phyloP scores from a whole-genome alignment of 2,113 vertebrate genomes.

The Zosterops pallidus region DNA sequence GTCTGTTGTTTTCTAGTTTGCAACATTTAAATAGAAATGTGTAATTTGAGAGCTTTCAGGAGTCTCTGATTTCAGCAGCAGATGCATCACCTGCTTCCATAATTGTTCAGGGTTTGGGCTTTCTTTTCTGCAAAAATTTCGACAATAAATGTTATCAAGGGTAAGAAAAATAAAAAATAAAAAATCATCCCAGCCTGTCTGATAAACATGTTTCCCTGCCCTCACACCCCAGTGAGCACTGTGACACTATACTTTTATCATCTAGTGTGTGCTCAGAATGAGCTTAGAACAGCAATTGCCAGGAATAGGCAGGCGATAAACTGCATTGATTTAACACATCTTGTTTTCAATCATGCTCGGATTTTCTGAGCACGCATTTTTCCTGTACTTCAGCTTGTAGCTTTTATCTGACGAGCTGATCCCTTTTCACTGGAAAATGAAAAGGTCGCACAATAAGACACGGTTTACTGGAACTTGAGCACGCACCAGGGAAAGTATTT shows the following conservation, averaged over 20 bases:
- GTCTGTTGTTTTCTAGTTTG: not conserved
- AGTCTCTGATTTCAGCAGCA: conserved; percentile 44
- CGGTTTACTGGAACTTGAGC: conserved; percentile 87
- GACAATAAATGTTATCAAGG: conserved; percentile 73
- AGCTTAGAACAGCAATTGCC: conserved; percentile 85
- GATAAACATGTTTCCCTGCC: conserved; percentile 81
- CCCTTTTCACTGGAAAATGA: conserved; percentile 86
- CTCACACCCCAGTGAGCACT: conserved; percentile 77
- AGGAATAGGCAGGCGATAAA: conserved; percentile 87
- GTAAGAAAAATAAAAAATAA: conserved; percentile 11
- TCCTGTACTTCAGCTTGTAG: conserved; percentile 84
- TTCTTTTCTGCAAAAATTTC: conserved; percentile 58
- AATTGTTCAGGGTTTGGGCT: conserved; percentile 53
- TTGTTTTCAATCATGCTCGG: conserved; percentile 89
- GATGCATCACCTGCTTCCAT: conserved; percentile 54
- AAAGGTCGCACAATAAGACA: conserved; percentile 90
- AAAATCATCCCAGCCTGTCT: conserved; percentile 68
- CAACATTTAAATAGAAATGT: conserved; percentile 31
- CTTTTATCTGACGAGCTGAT: conserved; percentile 88
- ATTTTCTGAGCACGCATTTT: conserved; percentile 87
- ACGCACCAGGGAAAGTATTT: conserved; percentile 84
- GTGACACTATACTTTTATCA: conserved; percentile 84
- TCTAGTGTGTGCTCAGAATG: conserved; percentile 83
- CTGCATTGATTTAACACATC: conserved; percentile 89
- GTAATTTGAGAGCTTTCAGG: conserved; percentile 2